Conservation (phyloP, 2,113 vertebrate species). For the Trinectes maculatus region DNA sequence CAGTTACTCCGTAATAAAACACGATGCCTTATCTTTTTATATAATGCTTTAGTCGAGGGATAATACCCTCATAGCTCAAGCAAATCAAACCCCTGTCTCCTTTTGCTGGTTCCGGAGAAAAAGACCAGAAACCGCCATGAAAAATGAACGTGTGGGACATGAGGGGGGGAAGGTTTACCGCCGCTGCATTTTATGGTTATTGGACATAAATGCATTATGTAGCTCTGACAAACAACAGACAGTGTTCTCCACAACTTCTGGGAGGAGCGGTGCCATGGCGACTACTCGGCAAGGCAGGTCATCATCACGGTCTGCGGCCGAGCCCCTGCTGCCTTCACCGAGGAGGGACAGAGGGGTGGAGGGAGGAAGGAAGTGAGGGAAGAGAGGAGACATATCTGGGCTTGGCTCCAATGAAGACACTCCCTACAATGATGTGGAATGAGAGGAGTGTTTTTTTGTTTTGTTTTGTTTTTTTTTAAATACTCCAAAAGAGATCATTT, state of each 20-base stretch:
- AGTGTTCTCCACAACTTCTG: constrained; percentile 33
- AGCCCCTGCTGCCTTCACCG: constrained; percentile 34
- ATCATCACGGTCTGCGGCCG: constrained; percentile 23
- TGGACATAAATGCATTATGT: background rate
- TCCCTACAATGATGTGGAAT: constrained; percentile 60
- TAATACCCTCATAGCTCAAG: constrained; percentile 10
- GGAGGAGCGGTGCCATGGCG: constrained; percentile 28
- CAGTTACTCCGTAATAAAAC: constrained; percentile 20
- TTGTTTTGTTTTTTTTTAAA: constrained; percentile 42
- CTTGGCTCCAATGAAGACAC: constrained; percentile 55
- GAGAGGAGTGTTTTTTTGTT: constrained; percentile 39
- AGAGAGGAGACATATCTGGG: constrained; percentile 49
- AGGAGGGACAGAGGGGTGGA: constrained; percentile 24
- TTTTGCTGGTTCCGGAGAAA: constrained; percentile 1
- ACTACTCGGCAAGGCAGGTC: constrained; percentile 34
- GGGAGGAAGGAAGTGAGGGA: constrained; percentile 33
- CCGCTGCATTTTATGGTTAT: constrained; percentile 31
- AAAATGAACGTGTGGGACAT: constrained; percentile 17
- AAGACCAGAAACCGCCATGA: constrained; percentile 21
- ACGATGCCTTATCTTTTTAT: constrained; percentile 16
- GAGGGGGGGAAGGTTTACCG: constrained; percentile 21
- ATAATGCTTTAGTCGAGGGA: constrained; percentile 25
- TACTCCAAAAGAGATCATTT: constrained; percentile 58
- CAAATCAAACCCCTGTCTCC: constrained; percentile 3
- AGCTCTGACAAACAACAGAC: constrained; percentile 33